Evolutionary conservation across 2,113 vertebrate species (phyloP), one percentile per base, ranked within the genome.

Genomic region (Pollimyrus isidori): DNA sequence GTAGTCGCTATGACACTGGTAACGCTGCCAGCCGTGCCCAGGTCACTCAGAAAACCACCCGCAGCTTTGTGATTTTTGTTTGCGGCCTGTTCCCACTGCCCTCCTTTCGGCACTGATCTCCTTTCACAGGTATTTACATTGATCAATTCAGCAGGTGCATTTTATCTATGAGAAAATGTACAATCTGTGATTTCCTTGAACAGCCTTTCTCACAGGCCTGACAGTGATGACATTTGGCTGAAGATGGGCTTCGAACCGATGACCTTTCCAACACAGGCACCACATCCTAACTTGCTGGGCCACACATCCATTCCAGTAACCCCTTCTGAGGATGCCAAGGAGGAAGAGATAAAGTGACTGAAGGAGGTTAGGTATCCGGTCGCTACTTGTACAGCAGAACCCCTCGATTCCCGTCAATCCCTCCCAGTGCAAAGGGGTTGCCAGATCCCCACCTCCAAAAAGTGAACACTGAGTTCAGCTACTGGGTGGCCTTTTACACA

Each of bases 331-430:
- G 23, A 3, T 73, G 11, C 10, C 4, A 4, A 13, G 23, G 65
- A 69, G 65, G 30, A 76, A 35, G 26, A 76, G 30, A 4, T 39
- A 39, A 17, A 76, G 69, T 39, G 13, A 35, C 30, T 17, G 0
- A 30, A n/a, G 58, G 58, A 26, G 58, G n/a, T n/a, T 26, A 65
- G 3, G 62, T 65, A 10, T n/a, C 23, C n/a, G 3, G 7, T 62
- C 7, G 0, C 89, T 94, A 95, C 93, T 76, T 30, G 30, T 17
- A 76, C 30, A 39, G 30, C 13, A 39, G 69, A 39, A 39, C 15
- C 69, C 19, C 69, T 76, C 4, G 13, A 89, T 65, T 39, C 88
- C 83, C 50, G 11, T 3, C 48, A 0, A 11, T 65, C 53, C 3
- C 26, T 46, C 45, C 10, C 13, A 6, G 11, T 11, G n/a, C n/a